Base-by-base conservation (phyloP, 2,888 invertebrate species). In the Antitype chi region DNA sequence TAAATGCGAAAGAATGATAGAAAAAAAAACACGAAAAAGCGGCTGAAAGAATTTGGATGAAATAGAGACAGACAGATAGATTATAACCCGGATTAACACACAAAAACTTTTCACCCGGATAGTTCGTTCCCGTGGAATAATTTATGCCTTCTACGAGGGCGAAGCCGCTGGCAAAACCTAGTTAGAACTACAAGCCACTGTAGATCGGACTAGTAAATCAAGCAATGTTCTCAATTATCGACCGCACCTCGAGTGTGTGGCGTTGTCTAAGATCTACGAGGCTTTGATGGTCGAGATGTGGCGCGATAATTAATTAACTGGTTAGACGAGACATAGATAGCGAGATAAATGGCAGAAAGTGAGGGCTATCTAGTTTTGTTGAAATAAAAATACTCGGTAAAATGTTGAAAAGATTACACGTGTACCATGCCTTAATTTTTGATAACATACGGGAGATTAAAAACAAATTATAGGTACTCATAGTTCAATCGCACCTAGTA, bases 211-310 rank as follows among this genome's bases (percentile, higher is more conserved):
- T 20, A 55, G n/a, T 63, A 49, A 55, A 63, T 55, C 15, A 62
- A 20, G 11, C 11, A 55, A 49, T 9, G 62, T 80, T 62, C 32
- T 52, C 78, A 78, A 67, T 66, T 67, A 78, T 60, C 17, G 47
- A 52, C 1, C 15, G 28, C 49, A 55, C 53, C 71, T 62, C 4
- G 38, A 80, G 62, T 62, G 76, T 52, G n/a, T 32, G 47, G 11
- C 60, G 25, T 53, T 80, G 25, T 62, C 3, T 28, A 8, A n/a
- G 32, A 53, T 62, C 32, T 38, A 55, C 4, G 47, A 47, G n/a
- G 62, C 47, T 70, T 38, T 80, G 47, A 49, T 57, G n/a, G 28
- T n/a, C 28, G 38, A 43, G 57, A 68, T 28, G 62, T 28, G 60
- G n/a, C 2, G 70, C 3, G 17, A 49, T 77, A 25, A 55, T 49